Base-by-base conservation (phyloP, 2,113 vertebrate genomes). In the Nematolebias whitei region DNA sequence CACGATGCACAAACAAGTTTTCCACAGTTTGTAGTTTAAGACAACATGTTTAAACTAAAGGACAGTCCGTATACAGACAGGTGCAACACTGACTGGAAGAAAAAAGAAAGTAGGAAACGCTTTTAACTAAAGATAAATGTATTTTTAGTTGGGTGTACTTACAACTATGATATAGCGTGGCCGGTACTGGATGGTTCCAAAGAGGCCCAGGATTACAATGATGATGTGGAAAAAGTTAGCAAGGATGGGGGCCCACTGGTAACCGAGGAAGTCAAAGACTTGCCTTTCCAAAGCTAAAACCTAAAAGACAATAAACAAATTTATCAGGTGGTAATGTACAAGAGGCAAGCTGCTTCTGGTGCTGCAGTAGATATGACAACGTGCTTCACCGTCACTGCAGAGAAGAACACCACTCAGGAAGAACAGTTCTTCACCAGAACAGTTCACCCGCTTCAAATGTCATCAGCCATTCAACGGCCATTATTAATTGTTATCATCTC, bases 141-240 rank as follows among this genome's bases (percentile, higher is more conserved):
- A 14, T 41, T 61, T 53, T 47, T 15, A 15, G 24, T 29, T 18
- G 1, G 2, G 9, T 51, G 35, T 18, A 81, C 79, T 86, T 83
- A 98, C 95, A 94, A 93, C 94, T 49, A 96, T 85, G 0, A 97
- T 92, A 84, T 96, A 97, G 66, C 93, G 93, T 0, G 94, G 95
- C 53, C 93, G 72, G 69, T 96, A 95, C 56, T 96, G 94, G 71
- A 98, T 93, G 45, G 96, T 96, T 70, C 96, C 95, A 0, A 96
- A 98, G 13, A 96, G 93, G 66, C 95, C 95, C 1, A 97, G 93
- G 85, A 98, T 95, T 38, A 96, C 94, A 2, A 95, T 71, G 70
- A 96, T 90, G 83, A 95, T 95, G 89, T 96, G 95, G 79, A 95
- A 82, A 80, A 96, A 97, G 90, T 96, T 97, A 89, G 95, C 94